Evolutionary conservation across 2,113 vertebrate species (phyloP).

Genomic region (Hippotragus niger): DNA sequence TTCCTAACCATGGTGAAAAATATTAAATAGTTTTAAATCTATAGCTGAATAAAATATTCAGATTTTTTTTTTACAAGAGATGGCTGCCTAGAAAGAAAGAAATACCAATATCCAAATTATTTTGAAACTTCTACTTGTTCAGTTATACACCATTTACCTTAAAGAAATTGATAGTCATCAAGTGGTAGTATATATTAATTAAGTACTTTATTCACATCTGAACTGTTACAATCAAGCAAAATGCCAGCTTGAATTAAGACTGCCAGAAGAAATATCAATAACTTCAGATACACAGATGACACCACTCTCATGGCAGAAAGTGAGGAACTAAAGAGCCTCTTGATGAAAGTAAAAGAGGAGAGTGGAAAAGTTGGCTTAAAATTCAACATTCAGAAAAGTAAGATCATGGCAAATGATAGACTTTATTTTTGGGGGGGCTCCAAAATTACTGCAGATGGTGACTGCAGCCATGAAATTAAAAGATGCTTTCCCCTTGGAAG

Average conservation of each 20-base stretch:
- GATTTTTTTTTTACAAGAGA: not conserved
- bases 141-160: not conserved
- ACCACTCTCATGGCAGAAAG: not conserved
- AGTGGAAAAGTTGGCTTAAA: not conserved
- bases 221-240: not conserved
- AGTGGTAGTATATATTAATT: not conserved
- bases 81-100: not conserved
- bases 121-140: not conserved
- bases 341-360: not conserved
- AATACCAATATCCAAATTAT: not conserved
- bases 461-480: not conserved
- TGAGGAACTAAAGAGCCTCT: not conserved
- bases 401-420: not conserved
- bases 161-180: not conserved
- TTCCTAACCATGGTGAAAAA: not conserved
- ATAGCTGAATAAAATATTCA: not conserved
- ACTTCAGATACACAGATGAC: not conserved
- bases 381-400: not conserved
- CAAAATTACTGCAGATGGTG: not conserved
- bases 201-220: not conserved
- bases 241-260: not conserved
- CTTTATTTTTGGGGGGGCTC: fast-evolving
- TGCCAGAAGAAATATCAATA: not conserved
- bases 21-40: not conserved
- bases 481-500: not conserved